Conservation (phyloP, 2,797 vertebrate genomes). For the Mallotus villosus region DNA sequence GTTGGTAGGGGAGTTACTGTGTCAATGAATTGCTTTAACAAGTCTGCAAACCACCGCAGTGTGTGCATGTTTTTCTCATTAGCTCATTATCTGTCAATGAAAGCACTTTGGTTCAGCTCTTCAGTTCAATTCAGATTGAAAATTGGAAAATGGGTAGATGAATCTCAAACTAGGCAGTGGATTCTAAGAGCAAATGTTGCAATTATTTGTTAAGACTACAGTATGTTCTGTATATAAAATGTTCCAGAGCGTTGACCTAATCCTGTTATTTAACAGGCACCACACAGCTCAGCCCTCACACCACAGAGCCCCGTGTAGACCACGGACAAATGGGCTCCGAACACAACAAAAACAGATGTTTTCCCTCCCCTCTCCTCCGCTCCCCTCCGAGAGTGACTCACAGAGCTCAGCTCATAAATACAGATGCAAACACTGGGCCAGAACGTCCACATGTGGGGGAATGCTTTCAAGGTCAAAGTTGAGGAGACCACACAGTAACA, state of each 20-base stretch:
- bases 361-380: constrained; percentile 15
- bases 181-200: background rate
- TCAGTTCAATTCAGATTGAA: no score
- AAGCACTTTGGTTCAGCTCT: background rate
- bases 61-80: constrained; percentile 41
- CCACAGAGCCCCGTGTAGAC: constrained; percentile 16
- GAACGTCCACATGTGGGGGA: constrained; percentile 33
- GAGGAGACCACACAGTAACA: constrained; percentile 39
- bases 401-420: constrained; percentile 61
- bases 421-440: constrained; percentile 38
- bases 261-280: background rate
- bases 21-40: background rate
- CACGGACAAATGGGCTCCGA: constrained; percentile 36
- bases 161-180: background rate
- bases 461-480: constrained; percentile 45
- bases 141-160: no score
- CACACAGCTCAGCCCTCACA: constrained; percentile 14
- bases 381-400: constrained; percentile 27
- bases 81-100: background rate
- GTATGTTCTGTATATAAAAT: background rate
- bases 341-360: constrained; percentile 63
- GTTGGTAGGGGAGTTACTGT: background rate
- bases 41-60: background rate
- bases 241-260: background rate
- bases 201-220: background rate